A percentile compares a stretch with the other conserved stretches of the same genome.
These are phyloP conservation scores for Drosophila robusta DNA, from an alignment of 2,888 invertebrate genomes.

Conservation along the genomic window DNA sequence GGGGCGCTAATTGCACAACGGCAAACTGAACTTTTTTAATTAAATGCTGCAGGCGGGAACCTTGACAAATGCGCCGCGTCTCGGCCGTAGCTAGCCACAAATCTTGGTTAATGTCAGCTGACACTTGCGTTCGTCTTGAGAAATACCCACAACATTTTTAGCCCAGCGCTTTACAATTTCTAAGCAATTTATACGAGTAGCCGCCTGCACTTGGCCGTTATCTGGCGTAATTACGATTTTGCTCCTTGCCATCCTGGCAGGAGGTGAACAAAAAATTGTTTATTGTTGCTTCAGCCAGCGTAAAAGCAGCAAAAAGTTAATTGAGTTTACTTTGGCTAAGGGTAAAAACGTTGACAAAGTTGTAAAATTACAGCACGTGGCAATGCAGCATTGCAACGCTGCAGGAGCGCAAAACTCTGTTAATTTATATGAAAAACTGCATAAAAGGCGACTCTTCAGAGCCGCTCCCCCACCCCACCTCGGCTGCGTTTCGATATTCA, in stretches of 20 bases:
- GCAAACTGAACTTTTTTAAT: constrained; percentile 73
- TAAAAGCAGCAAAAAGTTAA: constrained; percentile 75
- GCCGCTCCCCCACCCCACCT: not conserved
- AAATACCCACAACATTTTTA: constrained; percentile 61
- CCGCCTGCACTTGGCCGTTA: constrained; percentile 75
- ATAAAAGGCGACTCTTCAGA: constrained; percentile 44
- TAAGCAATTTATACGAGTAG: constrained; percentile 74
- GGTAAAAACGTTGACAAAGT: constrained; percentile 78
- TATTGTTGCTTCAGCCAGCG: constrained; percentile 67
- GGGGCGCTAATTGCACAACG: constrained; percentile 63
- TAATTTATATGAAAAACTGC: constrained; percentile 72
- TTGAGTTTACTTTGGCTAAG: constrained; percentile 77
- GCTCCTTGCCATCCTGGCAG: constrained; percentile 27
- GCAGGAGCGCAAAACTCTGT: constrained; percentile 58
- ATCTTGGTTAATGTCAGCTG: constrained; percentile 77
- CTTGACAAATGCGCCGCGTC: constrained; percentile 64
- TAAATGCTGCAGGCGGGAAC: constrained; percentile 63
- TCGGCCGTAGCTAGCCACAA: constrained; percentile 69
- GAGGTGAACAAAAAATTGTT: constrained; percentile 68
- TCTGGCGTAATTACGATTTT: constrained; percentile 73
- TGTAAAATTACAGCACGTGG: constrained; percentile 65
- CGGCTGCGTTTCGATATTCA: constrained; percentile 12
- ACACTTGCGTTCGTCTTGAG: constrained; percentile 69
- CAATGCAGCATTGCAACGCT: constrained; percentile 30
- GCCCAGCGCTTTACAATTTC: constrained; percentile 68